A percentile compares a stretch with the other conserved stretches of the same genome.
phyloP scores from a whole-genome alignment of 2,888 invertebrate genomes.

The Melangyna quadrimaculata region DNA sequence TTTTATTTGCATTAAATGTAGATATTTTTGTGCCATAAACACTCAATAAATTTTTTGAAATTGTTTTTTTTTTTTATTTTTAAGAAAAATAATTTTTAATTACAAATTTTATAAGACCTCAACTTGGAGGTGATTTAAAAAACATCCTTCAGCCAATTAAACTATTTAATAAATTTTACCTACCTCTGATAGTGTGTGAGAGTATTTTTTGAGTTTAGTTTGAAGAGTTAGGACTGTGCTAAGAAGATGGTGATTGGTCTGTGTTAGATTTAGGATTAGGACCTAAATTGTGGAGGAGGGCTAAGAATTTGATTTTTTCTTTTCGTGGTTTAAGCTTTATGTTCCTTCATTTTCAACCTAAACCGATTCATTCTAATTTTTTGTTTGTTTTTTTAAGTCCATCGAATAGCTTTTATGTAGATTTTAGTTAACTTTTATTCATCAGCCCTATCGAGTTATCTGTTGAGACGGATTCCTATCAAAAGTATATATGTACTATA shows the following conservation, averaged over 20 bases:
- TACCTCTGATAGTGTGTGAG: no score
- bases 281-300: conserved; percentile 49
- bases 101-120: background rate
- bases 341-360: conserved; percentile 18
- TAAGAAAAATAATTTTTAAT: background rate
- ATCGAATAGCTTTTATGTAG: conserved; percentile 1
- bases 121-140: background rate
- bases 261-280: background rate
- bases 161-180: background rate
- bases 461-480: background rate
- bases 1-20: conserved; percentile 33
- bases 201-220: conserved; percentile 6
- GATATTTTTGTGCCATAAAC: conserved; percentile 52
- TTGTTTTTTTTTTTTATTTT: conserved; percentile 2
- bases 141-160: background rate
- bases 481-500: no score
- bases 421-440: background rate
- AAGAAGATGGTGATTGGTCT: conserved; percentile 6
- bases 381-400: background rate
- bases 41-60: conserved; percentile 28
- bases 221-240: conserved; percentile 1
- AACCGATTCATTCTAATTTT: conserved; percentile 10
- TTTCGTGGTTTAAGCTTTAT: background rate
- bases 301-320: conserved; percentile 15
- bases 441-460: background rate